Evolutionary conservation across 2,797 vertebrate genomes (phyloP), one percentile per base, ranked within the genome.

Genomic region (Telmatherina bonti): DNA sequence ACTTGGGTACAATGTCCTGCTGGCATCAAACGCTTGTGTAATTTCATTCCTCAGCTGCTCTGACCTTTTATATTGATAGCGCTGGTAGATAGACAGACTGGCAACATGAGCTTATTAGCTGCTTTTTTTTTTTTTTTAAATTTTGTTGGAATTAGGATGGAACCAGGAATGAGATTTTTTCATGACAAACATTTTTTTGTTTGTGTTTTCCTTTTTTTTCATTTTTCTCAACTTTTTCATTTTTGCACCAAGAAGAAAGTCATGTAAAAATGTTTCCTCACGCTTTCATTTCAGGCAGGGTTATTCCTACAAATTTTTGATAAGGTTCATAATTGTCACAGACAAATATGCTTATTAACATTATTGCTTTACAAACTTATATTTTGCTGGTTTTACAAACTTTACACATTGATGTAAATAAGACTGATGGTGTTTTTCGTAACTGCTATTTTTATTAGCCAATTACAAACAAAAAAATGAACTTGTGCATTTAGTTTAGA

Each of bases 141-240:
- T 56, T 27, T 29, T 35, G 4, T 31, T 26, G 30, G 13, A 52
- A 43, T 2, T 65, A 35, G 12, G 22, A 53, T 62, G 52, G 22
- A 9, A 56, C 41, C 5, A 45, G 2, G 18, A 4, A 12, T 62
- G 11, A 2, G 43, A 31, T 18, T 38, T 29, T 45, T 26, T n/a
- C 7, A 36, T 38, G 56, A 20, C 22, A 49, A 22, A 49, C 15
- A 47, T 24, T 31, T 18, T 13, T 27, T n/a, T 47, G 61, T 12
- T 61, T 22, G 53, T 58, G 35, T 15, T 38, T 20, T 38, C 59
- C 30, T 7, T 26, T 49, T 30, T 24, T 62, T 13, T 68, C 55
- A n/a, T 38, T 36, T 36, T 11, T 36, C 35, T 36, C 35, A 36
- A 12, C 35, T 36, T 2, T 36, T 36, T 36, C 11, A 36, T 13